Conservation (phyloP, 2,888 invertebrate species). For the Cyclophora punctaria region DNA sequence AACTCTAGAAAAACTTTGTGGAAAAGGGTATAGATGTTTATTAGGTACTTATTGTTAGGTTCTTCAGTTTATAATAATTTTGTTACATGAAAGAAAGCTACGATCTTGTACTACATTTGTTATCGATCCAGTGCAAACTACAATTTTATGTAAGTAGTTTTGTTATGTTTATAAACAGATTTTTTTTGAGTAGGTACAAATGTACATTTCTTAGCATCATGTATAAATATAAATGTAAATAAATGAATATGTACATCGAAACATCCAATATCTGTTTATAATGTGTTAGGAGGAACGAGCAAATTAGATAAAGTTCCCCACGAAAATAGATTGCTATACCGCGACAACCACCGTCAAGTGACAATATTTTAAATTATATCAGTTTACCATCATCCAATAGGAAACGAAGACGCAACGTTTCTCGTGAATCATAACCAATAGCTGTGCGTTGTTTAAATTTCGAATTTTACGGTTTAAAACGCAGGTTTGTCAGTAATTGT, state of each 20-base stretch:
- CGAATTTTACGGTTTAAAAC: conserved; percentile 44
- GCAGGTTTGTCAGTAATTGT: conserved; percentile 31
- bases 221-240: background rate
- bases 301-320: conserved; percentile 66
- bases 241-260: conserved; percentile 16
- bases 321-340: conserved; percentile 67
- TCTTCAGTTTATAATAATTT: no score
- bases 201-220: background rate
- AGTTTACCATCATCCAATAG: conserved; percentile 57
- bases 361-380: conserved; percentile 71
- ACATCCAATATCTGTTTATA: conserved; percentile 55
- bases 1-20: no score
- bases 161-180: no score
- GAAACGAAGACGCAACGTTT: conserved; percentile 24
- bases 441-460: conserved; percentile 44
- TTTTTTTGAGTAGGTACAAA: background rate
- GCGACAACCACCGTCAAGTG: conserved; percentile 54
- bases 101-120: no score
- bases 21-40: no score
- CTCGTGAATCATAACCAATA: conserved; percentile 39
- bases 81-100: no score
- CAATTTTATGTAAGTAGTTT: no score
- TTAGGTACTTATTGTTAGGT: no score
- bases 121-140: no score
- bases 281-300: conserved; percentile 43